A percentile compares a stretch with the other conserved stretches of the same genome.
phyloP scores from a whole-genome alignment of 2,797 vertebrate genomes.

The Neosilurus mollespiculum region DNA sequence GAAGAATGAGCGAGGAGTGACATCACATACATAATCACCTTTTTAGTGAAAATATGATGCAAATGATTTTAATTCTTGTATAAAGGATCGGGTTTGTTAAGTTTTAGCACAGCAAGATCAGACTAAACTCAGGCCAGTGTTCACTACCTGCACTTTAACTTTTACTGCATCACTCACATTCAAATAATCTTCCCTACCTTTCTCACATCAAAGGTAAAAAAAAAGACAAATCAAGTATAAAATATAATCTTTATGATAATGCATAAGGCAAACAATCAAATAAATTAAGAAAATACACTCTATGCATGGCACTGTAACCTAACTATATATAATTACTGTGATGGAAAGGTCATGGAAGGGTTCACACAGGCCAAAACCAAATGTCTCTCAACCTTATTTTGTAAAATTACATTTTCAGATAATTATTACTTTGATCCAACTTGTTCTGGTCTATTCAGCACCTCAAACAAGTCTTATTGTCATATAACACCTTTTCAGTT shows the following conservation, averaged over 20 bases:
- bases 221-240: constrained; percentile 65
- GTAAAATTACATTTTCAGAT: neutral
- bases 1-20: constrained; percentile 29
- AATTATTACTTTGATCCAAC: neutral
- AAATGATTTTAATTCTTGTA: constrained; percentile 1
- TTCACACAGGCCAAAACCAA: constrained; percentile 32
- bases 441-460: constrained; percentile 12
- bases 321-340: constrained; percentile 43
- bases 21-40: constrained; percentile 33
- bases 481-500: neutral
- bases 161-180: constrained; percentile 28
- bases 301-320: constrained; percentile 56
- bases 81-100: constrained; percentile 12
- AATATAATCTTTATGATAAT: constrained; percentile 62
- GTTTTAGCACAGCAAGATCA: constrained; percentile 42
- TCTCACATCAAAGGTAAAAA: constrained; percentile 52
- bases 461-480: neutral
- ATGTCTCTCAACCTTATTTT: constrained; percentile 36
- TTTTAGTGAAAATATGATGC: neutral
- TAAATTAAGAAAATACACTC: constrained; percentile 63
- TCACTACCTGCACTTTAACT: constrained; percentile 2
- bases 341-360: constrained; percentile 37
- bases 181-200: constrained; percentile 36
- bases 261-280: constrained; percentile 48
- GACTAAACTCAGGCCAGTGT: constrained; percentile 58